Evolutionary conservation across 2,113 vertebrate species (phyloP).

Genomic region (Mandrillus leucophaeus): DNA sequence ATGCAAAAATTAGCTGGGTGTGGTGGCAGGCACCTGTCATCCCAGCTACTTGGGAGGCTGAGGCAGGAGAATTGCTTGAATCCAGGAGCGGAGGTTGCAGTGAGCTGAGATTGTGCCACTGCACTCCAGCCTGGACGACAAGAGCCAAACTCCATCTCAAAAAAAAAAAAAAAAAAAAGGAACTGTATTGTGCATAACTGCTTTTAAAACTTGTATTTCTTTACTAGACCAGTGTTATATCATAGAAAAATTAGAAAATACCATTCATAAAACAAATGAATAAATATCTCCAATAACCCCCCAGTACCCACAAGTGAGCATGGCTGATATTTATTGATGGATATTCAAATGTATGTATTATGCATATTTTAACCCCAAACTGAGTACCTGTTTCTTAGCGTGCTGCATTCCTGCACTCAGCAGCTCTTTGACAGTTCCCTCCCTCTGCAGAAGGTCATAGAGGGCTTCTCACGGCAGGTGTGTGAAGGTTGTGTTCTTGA

Average conservation of each 20-base stretch:
- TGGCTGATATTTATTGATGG: not conserved
- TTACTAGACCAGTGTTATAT: not conserved
- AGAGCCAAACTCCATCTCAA: no score
- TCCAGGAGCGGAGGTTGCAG: no score
- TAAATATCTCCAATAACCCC: not conserved
- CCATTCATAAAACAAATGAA: not conserved
- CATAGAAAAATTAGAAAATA: not conserved
- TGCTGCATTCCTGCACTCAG: not conserved
- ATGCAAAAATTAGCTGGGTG: no score
- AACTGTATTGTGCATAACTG: not conserved
- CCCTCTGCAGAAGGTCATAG: not conserved
- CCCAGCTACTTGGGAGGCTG: no score
- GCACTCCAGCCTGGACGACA: no score
- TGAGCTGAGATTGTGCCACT: no score
- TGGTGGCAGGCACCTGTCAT: no score
- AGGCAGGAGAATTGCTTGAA: no score
- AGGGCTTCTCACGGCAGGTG: not conserved
- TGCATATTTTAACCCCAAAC: not conserved
- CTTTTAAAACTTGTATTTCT: not conserved
- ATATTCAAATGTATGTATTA: not conserved
- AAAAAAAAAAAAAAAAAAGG: not conserved
- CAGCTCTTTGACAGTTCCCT: not conserved
- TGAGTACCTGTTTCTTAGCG: not conserved
- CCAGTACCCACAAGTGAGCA: no score
- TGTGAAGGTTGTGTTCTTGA: not conserved